These are phyloP conservation scores for Scomber japonicus DNA, from an alignment of 2,113 vertebrate species.

Conservation along the genomic window DNA sequence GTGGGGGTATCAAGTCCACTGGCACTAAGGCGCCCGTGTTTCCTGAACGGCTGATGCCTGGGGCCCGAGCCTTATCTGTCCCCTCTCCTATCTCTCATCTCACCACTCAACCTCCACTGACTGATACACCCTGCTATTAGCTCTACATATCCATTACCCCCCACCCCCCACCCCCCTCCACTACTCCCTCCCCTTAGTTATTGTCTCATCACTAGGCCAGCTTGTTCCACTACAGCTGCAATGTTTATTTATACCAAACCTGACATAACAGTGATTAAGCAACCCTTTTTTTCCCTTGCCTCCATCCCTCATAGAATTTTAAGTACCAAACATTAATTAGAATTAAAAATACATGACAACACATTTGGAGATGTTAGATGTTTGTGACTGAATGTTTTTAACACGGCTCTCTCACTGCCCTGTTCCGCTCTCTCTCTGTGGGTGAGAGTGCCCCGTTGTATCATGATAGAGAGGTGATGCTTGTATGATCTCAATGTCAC, in stretches of 20 bases:
- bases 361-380: conserved; percentile 20
- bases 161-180: background rate
- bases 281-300: background rate
- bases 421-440: background rate
- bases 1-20: conserved; percentile 35
- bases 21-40: conserved; percentile 39
- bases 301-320: conserved; percentile 5
- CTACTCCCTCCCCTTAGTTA: background rate
- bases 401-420: background rate
- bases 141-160: background rate
- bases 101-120: conserved; percentile 64
- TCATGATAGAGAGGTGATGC: conserved; percentile 35
- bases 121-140: conserved; percentile 80
- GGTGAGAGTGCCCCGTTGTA: conserved; percentile 25
- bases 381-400: conserved; percentile 9
- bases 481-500: conserved; percentile 46
- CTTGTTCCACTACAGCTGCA: conserved; percentile 29
- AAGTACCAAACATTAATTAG: conserved; percentile 1
- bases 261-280: conserved; percentile 24
- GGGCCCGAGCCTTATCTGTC: conserved; percentile 73
- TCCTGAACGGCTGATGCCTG: conserved; percentile 64
- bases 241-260: conserved; percentile 53
- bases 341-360: background rate
- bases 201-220: conserved; percentile 40
- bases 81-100: conserved; percentile 69